phyloP scores from a whole-genome alignment of 2,113 vertebrate genomes.

The Ceuthmochares aereus region DNA sequence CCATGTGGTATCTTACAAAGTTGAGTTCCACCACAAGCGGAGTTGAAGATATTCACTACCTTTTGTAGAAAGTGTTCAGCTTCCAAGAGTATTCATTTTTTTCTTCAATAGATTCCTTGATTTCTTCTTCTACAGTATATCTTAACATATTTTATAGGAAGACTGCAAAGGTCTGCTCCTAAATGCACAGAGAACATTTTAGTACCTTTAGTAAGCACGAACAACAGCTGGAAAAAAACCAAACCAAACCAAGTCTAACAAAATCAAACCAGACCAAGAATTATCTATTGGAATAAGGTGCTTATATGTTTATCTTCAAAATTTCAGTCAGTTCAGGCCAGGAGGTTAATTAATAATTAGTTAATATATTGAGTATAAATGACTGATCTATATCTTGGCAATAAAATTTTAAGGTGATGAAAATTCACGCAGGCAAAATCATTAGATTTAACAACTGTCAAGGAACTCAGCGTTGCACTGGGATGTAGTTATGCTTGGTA shows the following conservation, averaged over 20 bases:
- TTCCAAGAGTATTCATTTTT: background rate
- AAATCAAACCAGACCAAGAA: no score
- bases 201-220: background rate
- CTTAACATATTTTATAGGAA: background rate
- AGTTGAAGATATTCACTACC: background rate
- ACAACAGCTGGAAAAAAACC: background rate
- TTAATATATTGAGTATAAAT: conserved; percentile 24
- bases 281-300: background rate
- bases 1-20: background rate
- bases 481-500: background rate
- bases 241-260: no score
- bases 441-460: conserved; percentile 5
- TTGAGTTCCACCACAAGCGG: background rate
- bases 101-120: background rate
- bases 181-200: background rate
- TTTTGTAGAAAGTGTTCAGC: background rate
- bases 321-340: background rate
- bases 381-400: conserved; percentile 2
- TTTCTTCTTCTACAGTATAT: background rate
- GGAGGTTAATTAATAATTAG: background rate
- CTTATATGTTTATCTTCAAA: background rate
- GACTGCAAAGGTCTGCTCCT: background rate
- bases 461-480: background rate
- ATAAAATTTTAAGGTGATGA: conserved; percentile 15
- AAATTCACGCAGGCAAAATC: background rate